These are phyloP conservation scores for Aphelocoma californica DNA, from an alignment of 2,797 vertebrate genomes.

Conservation along the genomic window DNA sequence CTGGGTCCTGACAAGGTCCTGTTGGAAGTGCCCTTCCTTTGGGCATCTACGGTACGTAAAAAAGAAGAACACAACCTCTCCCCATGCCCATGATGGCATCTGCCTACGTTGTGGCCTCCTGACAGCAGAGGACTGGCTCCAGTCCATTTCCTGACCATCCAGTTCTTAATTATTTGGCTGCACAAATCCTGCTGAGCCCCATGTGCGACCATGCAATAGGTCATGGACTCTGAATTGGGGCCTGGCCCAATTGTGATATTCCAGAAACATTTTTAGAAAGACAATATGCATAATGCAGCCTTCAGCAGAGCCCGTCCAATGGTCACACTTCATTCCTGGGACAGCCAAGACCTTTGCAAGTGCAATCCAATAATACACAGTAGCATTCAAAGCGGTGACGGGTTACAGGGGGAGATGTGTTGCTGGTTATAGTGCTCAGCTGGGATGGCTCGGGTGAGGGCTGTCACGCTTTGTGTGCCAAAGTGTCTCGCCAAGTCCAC, in stretches of 20 bases:
- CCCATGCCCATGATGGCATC: not conserved
- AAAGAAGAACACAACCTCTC: not conserved
- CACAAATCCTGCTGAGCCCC: slow-evolving; percentile 35
- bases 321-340: slow-evolving; percentile 67
- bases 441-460: slow-evolving; percentile 36
- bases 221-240: slow-evolving; percentile 47
- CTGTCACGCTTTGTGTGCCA: slow-evolving; percentile 57
- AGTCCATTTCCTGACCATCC: slow-evolving; percentile 50
- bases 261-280: slow-evolving; percentile 61
- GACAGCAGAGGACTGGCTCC: slow-evolving; percentile 44
- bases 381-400: slow-evolving; percentile 44
- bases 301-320: slow-evolving; percentile 40
- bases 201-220: slow-evolving; percentile 47
- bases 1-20: not conserved
- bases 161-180: slow-evolving; percentile 51
- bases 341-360: slow-evolving; percentile 59
- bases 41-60: not conserved
- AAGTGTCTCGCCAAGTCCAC: slow-evolving; percentile 63
- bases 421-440: slow-evolving; percentile 50
- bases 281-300: slow-evolving; percentile 16
- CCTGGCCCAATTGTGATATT: slow-evolving; percentile 40
- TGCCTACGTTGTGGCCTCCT: not conserved
- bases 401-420: slow-evolving; percentile 59
- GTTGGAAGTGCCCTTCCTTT: not conserved
- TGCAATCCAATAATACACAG: slow-evolving; percentile 63